These are phyloP conservation scores for Achatina immaculata DNA, from an alignment of 1,140 invertebrate species.

Conservation along the genomic window DNA sequence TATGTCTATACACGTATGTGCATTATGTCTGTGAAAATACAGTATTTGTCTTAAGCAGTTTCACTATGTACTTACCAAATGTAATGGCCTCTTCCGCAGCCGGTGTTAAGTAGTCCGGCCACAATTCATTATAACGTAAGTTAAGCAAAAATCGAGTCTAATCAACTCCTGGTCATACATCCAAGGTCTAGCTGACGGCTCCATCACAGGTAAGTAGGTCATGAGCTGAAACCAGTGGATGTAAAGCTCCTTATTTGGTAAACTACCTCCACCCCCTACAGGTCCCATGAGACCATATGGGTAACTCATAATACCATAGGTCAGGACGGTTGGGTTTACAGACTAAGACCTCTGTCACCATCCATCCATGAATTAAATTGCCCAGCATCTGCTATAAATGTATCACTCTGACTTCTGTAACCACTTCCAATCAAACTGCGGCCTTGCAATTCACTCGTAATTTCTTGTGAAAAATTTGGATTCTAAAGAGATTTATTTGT, in stretches of 20 bases:
- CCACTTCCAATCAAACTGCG: conserved; percentile 78
- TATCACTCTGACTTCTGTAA: conserved; percentile 81
- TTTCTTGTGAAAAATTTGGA: conserved; percentile 50
- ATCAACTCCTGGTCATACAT: conserved; percentile 82
- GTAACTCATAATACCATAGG: conserved; percentile 88
- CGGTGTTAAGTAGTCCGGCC: conserved; percentile 75
- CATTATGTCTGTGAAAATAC: too few relatives aligned
- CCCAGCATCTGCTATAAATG: conserved; percentile 87
- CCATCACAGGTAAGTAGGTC: conserved; percentile 87
- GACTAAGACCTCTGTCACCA: conserved; percentile 78
- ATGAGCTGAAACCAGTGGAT: conserved; percentile 84
- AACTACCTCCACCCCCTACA: conserved; percentile 86
- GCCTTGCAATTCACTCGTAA: conserved; percentile 35
- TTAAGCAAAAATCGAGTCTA: conserved; percentile 79
- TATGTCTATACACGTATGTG: too few relatives aligned
- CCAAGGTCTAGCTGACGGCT: conserved; percentile 91
- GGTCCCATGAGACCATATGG: conserved; percentile 89
- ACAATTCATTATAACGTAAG: conserved; percentile 78
- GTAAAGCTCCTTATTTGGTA: conserved; percentile 41
- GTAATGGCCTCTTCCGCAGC: conserved; percentile 76
- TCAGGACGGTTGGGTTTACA: conserved; percentile 83
- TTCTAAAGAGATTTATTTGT: conserved; percentile 54
- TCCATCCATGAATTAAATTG: conserved; percentile 87
- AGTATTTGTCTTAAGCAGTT: too few relatives aligned
- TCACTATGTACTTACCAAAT: conserved; percentile 79